These are phyloP conservation scores for Emys orbicularis DNA, from an alignment of 2,797 vertebrate species.

Conservation along the genomic window DNA sequence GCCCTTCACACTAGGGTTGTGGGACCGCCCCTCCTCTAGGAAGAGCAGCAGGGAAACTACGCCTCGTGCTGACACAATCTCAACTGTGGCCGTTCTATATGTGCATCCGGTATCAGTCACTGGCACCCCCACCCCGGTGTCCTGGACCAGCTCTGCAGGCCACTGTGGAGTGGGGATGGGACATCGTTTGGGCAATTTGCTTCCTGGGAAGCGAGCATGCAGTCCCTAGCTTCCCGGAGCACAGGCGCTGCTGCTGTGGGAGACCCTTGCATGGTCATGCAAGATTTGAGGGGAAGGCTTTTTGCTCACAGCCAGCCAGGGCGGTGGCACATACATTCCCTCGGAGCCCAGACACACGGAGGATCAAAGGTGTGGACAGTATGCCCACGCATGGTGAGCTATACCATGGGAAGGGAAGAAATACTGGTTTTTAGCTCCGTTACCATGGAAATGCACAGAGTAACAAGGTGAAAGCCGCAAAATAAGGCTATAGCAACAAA, in stretches of 20 bases:
- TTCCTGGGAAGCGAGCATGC: not conserved
- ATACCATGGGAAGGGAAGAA: not conserved
- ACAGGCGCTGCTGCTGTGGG: not conserved
- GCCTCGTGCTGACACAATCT: not conserved
- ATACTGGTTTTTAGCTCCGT: not conserved
- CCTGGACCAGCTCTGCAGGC: not conserved
- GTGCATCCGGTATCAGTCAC: not conserved
- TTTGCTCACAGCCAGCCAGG: not conserved
- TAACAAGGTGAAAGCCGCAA: no score
- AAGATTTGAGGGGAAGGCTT: not conserved
- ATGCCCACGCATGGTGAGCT: not conserved
- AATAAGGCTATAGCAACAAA: not conserved
- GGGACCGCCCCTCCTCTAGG: rapidly evolving
- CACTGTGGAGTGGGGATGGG: no score
- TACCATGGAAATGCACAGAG: not conserved
- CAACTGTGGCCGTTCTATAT: not conserved
- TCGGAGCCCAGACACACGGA: not conserved
- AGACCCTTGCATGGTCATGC: not conserved
- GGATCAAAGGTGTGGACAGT: not conserved
- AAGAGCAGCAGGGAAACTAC: no score
- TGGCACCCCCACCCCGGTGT: not conserved
- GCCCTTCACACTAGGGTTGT: not conserved
- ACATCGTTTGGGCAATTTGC: not conserved
- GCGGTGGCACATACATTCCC: no score
- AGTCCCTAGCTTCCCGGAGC: not conserved